Base-by-base conservation (phyloP, 2,113 vertebrate species). In the Vidua chalybeata region DNA sequence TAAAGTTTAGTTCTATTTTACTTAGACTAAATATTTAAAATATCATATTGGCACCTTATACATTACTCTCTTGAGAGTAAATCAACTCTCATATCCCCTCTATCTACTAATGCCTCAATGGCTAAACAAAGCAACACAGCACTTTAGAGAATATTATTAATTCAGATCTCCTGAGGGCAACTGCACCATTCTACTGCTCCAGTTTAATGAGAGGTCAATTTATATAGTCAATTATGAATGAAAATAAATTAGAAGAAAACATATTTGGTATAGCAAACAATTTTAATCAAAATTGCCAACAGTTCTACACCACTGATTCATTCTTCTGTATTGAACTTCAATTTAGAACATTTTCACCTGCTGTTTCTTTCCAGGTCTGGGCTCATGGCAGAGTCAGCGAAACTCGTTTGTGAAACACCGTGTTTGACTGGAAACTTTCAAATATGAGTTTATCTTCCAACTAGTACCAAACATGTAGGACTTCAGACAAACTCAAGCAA, bases 121-220 rank as follows among this genome's bases (percentile, higher is more conserved):
- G 55, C 78, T 89, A 91, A 91, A 94, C 93, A 94, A 95, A 88
- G 84, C 85, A 93, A 43, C 13, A 15, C 8, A 30, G 73, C 83
- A 91, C 61, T 92, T 82, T 52, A 75, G 59, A 15, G 78, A 89
- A 30, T 72, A 82, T 95, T 84, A 95, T 89, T 91, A 95, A 96
- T 95, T 89, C 87, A 92, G 15, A 63, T 75, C 93, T 95, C 90
- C 69, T 59, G 91, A 88, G 90, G 84, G 74, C 24, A 90, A 46
- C 59, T 82, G 76, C 41, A 91, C 93, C 84, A 87, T 84, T 95
- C 94, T 37, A 94, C 61, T 74, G 85, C 15, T 90, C 66, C 79
- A 96, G 46, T 88, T 96, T 93, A 94, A 88, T 87, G 22, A 88
- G 51, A 90, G 55, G 75, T 66, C 75, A 92, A 87, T 35, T 71